These are phyloP conservation scores for Solea senegalensis DNA, from an alignment of 2,113 vertebrate genomes.

Conservation along the genomic window DNA sequence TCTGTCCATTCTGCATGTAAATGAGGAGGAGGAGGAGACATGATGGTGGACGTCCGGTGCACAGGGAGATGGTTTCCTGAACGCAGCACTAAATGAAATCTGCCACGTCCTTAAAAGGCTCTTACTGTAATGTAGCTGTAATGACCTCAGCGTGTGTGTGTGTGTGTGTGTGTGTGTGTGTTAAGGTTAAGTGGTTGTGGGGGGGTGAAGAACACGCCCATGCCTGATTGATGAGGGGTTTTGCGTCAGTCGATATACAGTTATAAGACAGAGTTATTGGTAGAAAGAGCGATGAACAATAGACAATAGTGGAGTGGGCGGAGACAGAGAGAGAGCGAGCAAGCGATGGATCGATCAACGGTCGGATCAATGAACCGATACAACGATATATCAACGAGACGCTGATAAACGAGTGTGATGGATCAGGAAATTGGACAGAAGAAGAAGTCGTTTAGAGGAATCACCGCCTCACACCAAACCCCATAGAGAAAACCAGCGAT, in stretches of 20 bases:
- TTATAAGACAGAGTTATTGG: neutral
- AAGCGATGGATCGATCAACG: neutral
- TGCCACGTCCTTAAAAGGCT: constrained; percentile 22
- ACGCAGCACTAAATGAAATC: constrained; percentile 9
- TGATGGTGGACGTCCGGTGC: constrained; percentile 1
- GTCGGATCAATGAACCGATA: neutral
- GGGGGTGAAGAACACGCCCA: neutral
- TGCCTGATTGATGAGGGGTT: neutral
- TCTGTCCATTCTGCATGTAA: constrained; percentile 11
- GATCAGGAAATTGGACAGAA: neutral
- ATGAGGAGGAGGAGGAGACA: constrained; percentile 7
- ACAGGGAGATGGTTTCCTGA: constrained; percentile 6
- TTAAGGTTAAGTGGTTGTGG: neutral
- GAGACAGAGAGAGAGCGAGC: neutral
- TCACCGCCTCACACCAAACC: no score
- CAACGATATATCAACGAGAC: neutral
- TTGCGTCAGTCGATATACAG: neutral
- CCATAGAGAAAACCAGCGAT: no score
- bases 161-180: constrained; percentile 23
- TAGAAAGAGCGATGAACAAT: neutral
- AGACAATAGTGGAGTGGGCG: neutral
- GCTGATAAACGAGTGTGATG: neutral
- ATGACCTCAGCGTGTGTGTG: constrained; percentile 7
- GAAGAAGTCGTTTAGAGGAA: neutral
- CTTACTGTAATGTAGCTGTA: constrained; percentile 43